These are phyloP conservation scores for Regulus satrapa DNA, from an alignment of 2,113 vertebrate species.

Conservation along the genomic window DNA sequence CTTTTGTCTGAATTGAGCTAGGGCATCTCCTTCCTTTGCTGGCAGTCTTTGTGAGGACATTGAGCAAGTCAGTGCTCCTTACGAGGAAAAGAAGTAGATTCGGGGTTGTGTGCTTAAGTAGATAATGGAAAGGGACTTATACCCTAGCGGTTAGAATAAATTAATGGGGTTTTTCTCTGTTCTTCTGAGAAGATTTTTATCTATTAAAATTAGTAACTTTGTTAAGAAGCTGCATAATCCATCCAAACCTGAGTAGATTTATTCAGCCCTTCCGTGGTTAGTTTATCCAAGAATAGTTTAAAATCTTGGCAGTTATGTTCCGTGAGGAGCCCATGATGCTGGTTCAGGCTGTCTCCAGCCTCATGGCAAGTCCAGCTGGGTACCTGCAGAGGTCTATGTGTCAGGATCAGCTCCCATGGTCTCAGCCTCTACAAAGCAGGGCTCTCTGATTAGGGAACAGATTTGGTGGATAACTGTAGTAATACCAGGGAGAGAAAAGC, in stretches of 20 bases:
- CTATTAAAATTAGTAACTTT: neutral
- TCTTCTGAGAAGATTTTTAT: neutral
- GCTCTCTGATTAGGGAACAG: constrained; percentile 33
- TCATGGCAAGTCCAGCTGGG: neutral
- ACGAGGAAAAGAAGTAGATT: neutral
- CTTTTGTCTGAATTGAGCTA: neutral
- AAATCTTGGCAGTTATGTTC: neutral
- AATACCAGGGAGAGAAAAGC: constrained; percentile 30
- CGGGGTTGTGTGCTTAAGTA: neutral
- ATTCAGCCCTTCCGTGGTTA: neutral
- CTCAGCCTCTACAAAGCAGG: neutral
- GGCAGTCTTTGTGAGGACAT: neutral
- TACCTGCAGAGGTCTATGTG: neutral
- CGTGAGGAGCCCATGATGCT: neutral
- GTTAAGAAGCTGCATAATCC: neutral
- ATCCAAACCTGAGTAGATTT: neutral
- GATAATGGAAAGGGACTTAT: neutral
- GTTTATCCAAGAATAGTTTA: neutral
- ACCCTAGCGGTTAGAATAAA: neutral
- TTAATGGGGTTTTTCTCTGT: neutral
- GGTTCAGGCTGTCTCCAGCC: neutral
- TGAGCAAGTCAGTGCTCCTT: neutral
- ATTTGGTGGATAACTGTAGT: constrained; percentile 57
- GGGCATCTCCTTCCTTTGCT: neutral
- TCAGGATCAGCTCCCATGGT: neutral